These are phyloP conservation scores for Propsilocerus akamusi DNA, from an alignment of 1,140 invertebrate species.

Conservation along the genomic window DNA sequence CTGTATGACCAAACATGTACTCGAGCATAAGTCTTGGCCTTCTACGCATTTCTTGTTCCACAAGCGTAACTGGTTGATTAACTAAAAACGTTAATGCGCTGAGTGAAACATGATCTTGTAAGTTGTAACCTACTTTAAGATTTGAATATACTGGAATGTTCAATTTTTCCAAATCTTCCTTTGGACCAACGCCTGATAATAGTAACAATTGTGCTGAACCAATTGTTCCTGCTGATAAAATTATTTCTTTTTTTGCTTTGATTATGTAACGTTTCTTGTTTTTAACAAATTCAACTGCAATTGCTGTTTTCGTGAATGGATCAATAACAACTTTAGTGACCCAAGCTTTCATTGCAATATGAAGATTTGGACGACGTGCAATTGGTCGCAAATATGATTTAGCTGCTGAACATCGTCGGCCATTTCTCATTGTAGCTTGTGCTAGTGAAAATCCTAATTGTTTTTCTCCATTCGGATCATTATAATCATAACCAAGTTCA, in stretches of 20 bases:
- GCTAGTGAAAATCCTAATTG: conserved; percentile 66
- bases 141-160: conserved; percentile 36
- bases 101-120: conserved; percentile 59
- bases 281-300: conserved; percentile 31
- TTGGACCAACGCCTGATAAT: conserved; percentile 63
- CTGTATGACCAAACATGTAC: conserved; percentile 33
- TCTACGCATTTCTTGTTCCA: conserved; percentile 19
- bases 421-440: conserved; percentile 75
- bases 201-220: conserved; percentile 70
- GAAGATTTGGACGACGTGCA: conserved; percentile 46
- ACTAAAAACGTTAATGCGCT: conserved; percentile 46
- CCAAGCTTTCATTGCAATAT: conserved; percentile 57
- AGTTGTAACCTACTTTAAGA: conserved; percentile 59
- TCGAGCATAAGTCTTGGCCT: conserved; percentile 32
- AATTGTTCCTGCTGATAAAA: conserved; percentile 50
- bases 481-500: conserved; percentile 54
- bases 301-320: conserved; percentile 28
- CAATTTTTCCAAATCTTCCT: conserved; percentile 39
- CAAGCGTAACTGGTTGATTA: conserved; percentile 35
- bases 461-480: conserved; percentile 68
- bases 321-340: conserved; percentile 51
- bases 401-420: conserved; percentile 62
- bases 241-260: conserved; percentile 55
- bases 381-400: conserved; percentile 69
- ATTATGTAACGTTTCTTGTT: conserved; percentile 37